Evolutionary conservation across 2,113 vertebrate genomes (phyloP).

Genomic region (Equus quagga): DNA sequence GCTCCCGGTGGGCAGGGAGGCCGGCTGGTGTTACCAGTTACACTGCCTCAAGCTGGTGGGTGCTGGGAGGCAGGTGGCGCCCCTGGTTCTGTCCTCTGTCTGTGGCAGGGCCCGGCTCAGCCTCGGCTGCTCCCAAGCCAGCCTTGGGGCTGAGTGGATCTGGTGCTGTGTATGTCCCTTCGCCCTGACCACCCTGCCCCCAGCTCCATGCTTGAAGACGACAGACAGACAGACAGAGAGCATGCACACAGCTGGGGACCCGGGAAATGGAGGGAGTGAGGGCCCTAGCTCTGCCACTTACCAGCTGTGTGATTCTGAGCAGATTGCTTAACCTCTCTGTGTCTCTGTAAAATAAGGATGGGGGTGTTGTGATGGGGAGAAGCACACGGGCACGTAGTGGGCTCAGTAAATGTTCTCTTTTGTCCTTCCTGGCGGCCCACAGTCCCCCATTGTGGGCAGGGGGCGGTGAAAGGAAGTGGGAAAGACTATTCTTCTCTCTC

Average conservation of each 20-base stretch:
- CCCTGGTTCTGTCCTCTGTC: background rate
- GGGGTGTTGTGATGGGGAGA: fast-evolving
- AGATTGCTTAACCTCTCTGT: background rate
- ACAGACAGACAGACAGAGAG: background rate
- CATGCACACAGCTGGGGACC: too few relatives aligned
- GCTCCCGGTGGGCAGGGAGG: background rate
- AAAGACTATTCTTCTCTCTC: background rate
- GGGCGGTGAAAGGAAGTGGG: fast-evolving
- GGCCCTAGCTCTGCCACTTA: background rate
- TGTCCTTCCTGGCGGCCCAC: background rate
- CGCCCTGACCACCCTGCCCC: background rate
- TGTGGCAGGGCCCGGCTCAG: background rate
- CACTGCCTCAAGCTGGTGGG: background rate
- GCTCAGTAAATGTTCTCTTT: background rate
- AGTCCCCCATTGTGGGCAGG: background rate
- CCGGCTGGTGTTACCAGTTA: background rate
- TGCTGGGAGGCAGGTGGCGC: fast-evolving
- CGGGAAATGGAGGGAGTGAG: fast-evolving
- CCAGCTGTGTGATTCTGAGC: background rate
- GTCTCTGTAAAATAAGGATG: background rate
- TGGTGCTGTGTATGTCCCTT: background rate
- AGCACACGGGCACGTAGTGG: background rate
- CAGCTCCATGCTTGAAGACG: background rate
- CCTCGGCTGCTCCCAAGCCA: background rate
- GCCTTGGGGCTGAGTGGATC: background rate